These are phyloP conservation scores for Montipora capricornis DNA, from an alignment of 64 coral and sea anemone species.

Conservation along the genomic window DNA sequence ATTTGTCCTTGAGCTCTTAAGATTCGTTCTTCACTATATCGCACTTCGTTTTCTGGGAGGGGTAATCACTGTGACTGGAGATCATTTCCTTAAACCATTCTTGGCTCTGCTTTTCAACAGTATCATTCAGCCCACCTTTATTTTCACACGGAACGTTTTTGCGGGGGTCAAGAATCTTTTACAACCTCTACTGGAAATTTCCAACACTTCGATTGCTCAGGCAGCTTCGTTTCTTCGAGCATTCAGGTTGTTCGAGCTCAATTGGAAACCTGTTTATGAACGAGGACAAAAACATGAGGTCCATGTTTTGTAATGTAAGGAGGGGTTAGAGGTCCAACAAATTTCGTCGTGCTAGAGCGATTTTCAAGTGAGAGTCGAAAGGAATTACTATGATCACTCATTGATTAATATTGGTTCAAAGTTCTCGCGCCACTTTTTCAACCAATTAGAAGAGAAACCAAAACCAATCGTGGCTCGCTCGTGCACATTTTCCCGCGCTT, in stretches of 20 bases:
- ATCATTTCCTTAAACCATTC: slow-evolving; percentile 79
- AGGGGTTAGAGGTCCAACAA: too few relatives aligned
- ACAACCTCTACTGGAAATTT: slow-evolving; percentile 80
- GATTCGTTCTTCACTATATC: slow-evolving; percentile 72
- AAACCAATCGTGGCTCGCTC: too few relatives aligned
- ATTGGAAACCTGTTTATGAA: slow-evolving; percentile 74
- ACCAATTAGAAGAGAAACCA: too few relatives aligned
- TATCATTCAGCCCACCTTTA: slow-evolving; percentile 71
- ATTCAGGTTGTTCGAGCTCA: slow-evolving; percentile 86
- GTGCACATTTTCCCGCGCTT: too few relatives aligned
- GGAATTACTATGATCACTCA: too few relatives aligned
- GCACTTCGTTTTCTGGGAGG: slow-evolving; percentile 64
- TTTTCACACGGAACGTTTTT: slow-evolving; percentile 83
- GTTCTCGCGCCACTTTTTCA: too few relatives aligned
- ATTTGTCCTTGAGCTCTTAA: slow-evolving; percentile 69
- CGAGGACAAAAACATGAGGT: slow-evolving; percentile 43
- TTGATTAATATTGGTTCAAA: too few relatives aligned
- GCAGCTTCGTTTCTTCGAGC: slow-evolving; percentile 59
- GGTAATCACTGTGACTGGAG: slow-evolving; percentile 69
- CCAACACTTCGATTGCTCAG: slow-evolving; percentile 45
- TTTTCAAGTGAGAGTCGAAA: too few relatives aligned
- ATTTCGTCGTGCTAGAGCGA: too few relatives aligned
- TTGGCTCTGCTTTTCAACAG: slow-evolving; percentile 75
- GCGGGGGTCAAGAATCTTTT: slow-evolving; percentile 75
- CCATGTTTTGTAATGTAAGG: not conserved